Conservation (phyloP, 1,140 invertebrate species). For the Drosophila subobscura region DNA sequence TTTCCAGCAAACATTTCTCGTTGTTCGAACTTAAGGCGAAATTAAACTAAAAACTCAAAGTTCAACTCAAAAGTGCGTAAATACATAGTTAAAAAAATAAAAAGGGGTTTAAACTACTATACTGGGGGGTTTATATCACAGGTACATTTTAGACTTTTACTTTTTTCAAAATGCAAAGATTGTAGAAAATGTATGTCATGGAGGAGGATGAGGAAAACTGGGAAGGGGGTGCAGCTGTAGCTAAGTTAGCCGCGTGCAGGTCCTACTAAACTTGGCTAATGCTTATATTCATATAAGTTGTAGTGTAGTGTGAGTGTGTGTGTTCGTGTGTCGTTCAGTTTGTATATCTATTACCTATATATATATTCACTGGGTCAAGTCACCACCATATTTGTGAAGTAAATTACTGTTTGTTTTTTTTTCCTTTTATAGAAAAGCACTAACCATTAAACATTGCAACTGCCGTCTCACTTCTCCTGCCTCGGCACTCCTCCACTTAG, state of each 20-base stretch:
- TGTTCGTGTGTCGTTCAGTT: slow-evolving; percentile 41
- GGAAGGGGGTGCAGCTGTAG: slow-evolving; percentile 2
- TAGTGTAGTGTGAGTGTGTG: slow-evolving; percentile 18
- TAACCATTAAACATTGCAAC: slow-evolving; percentile 81
- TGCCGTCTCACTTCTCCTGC: slow-evolving; percentile 55
- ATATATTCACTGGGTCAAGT: slow-evolving; percentile 60
- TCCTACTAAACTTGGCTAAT: slow-evolving; percentile 52
- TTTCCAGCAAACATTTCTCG: slow-evolving; percentile 47
- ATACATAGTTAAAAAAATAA: slow-evolving; percentile 41
- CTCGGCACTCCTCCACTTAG: slow-evolving; percentile 3
- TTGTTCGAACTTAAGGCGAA: slow-evolving; percentile 30
- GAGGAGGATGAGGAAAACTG: slow-evolving; percentile 17
- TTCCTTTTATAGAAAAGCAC: slow-evolving; percentile 75
- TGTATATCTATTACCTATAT: slow-evolving; percentile 35
- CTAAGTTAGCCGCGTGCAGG: slow-evolving; percentile 17
- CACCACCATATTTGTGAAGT: slow-evolving; percentile 35
- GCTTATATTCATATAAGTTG: slow-evolving; percentile 47
- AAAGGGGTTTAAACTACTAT: slow-evolving; percentile 65
- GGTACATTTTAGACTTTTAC: slow-evolving; percentile 78
- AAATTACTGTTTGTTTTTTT: slow-evolving; percentile 26
- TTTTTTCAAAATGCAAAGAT: slow-evolving; percentile 77
- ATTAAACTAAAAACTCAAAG: slow-evolving; percentile 37
- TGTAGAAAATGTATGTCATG: slow-evolving; percentile 73
- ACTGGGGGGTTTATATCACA: slow-evolving; percentile 76
- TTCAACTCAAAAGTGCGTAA: slow-evolving; percentile 34